These are phyloP conservation scores for Luperina nickerlii DNA, from an alignment of 2,888 invertebrate genomes.

Conservation along the genomic window DNA sequence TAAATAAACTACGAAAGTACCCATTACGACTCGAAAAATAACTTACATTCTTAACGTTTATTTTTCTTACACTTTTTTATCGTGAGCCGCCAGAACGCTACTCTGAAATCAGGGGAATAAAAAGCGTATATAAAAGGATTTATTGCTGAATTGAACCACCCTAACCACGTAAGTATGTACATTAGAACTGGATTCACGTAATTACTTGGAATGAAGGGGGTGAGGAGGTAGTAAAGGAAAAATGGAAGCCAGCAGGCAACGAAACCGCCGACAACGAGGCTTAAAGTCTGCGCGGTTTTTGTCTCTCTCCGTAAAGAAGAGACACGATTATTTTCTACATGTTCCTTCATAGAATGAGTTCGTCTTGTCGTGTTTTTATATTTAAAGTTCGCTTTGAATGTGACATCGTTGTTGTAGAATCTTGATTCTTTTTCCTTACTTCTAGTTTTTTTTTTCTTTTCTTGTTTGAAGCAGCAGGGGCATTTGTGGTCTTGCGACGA, in stretches of 20 bases:
- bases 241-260: conserved; percentile 97
- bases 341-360: conserved; percentile 89
- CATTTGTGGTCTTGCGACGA: conserved; percentile 84
- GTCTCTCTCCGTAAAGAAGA: conserved; percentile 94
- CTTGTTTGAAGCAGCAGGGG: conserved; percentile 83
- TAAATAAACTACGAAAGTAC: conserved; percentile 47
- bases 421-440: conserved; percentile 81
- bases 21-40: conserved; percentile 35
- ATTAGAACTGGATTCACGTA: conserved; percentile 92
- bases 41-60: conserved; percentile 71
- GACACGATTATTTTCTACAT: conserved; percentile 90
- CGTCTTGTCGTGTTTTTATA: conserved; percentile 85
- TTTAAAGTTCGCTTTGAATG: conserved; percentile 85
- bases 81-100: conserved; percentile 96
- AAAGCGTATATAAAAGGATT: conserved; percentile 98
- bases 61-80: conserved; percentile 91
- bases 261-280: conserved; percentile 96
- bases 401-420: conserved; percentile 84
- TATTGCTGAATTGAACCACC: conserved; percentile 97
- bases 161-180: conserved; percentile 95
- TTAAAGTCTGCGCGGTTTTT: conserved; percentile 96
- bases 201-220: conserved; percentile 93
- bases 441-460: conserved; percentile 79
- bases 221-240: conserved; percentile 95
- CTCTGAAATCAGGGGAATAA: conserved; percentile 96